Base-by-base conservation (phyloP, 1,140 invertebrate genomes). In the Antheraea mylitta region DNA sequence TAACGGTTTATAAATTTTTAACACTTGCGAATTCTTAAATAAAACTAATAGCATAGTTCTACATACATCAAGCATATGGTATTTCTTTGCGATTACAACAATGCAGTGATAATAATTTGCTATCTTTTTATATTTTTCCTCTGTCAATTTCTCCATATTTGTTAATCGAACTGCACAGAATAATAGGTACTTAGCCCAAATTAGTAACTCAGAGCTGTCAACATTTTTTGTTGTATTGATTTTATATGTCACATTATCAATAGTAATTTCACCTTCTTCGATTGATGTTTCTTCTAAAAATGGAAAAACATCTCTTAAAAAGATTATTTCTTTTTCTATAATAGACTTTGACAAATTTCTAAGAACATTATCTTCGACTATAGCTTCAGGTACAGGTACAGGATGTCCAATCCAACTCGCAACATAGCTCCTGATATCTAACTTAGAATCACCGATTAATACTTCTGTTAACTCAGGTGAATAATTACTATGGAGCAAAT, bases 1-100 rank as follows among this genome's bases (percentile, higher is more conserved):
- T 18, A 93, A 73, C 30, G 93, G 89, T 67, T 91, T 91, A 75
- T 94, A 95, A 77, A 93, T 93, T 75, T 93, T 87, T 5, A 95
- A 74, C 61, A 95, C 73, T 68, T 92, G 81, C 30, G 93, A 90
- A 84, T 95, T 92, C 72, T 90, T 92, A 18, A 94, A 92, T 64
- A 94, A 69, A 60, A 82, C 80, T 30, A 84, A 48, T 58, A 89
- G 69, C 19, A 91, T 86, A 48, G 70, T 77, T 61, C 85, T 76
- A 64, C 81, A 87, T 61, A 80, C 68, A 59, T 81, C 73, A 60
- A 83, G 18, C 74, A 82, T 79, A n/a, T 89, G 84, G 19, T 69
- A 68, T 67, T 83, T 83, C 64, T 80, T 89, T 10, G 82, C 81
- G 18, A 87, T 70, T 22, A 69, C 64, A 69, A 91, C 86, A 6